These are phyloP conservation scores for Nymphalis io DNA, from an alignment of 1,140 invertebrate genomes.

Conservation along the genomic window DNA sequence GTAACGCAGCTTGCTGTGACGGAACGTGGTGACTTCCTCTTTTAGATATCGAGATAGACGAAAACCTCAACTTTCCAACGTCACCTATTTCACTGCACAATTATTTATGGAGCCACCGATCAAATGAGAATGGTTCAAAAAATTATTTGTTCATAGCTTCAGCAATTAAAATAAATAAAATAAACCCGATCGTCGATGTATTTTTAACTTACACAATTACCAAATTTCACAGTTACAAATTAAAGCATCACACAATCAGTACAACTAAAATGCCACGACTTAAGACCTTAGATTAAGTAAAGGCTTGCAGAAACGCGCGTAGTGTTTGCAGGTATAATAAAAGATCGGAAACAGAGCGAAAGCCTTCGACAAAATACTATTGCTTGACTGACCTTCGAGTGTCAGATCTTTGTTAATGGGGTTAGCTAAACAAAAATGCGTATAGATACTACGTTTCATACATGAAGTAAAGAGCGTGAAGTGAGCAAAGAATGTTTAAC, in stretches of 20 bases:
- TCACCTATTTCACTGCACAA: constrained; percentile 22
- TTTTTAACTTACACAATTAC: constrained; percentile 14
- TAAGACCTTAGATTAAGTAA: not conserved
- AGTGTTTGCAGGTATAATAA: constrained; percentile 7
- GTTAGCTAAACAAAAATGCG: constrained; percentile 67
- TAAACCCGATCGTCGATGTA: not conserved
- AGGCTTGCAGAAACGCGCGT: not conserved
- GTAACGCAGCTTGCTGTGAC: constrained; percentile 73
- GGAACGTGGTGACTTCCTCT: constrained; percentile 68
- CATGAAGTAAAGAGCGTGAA: constrained; percentile 62
- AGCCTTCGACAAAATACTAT: constrained; percentile 23
- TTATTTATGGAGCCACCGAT: constrained; percentile 13
- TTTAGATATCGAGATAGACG: not conserved
- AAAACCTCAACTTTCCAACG: not conserved
- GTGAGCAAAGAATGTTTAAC: constrained; percentile 55
- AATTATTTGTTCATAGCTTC: constrained; percentile 10
- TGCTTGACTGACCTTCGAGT: constrained; percentile 53
- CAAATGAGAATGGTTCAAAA: not conserved
- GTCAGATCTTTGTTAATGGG: constrained; percentile 56
- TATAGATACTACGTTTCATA: constrained; percentile 76
- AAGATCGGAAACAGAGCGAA: constrained; percentile 9
- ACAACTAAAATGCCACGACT: constrained; percentile 11
- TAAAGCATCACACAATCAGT: constrained; percentile 16
- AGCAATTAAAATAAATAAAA: not conserved
- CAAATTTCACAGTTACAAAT: constrained; percentile 9